A percentile compares a stretch with the other conserved stretches of the same genome.
phyloP scores from a whole-genome alignment of 2,888 invertebrate species.

The Caenorhabditis wallacei region DNA sequence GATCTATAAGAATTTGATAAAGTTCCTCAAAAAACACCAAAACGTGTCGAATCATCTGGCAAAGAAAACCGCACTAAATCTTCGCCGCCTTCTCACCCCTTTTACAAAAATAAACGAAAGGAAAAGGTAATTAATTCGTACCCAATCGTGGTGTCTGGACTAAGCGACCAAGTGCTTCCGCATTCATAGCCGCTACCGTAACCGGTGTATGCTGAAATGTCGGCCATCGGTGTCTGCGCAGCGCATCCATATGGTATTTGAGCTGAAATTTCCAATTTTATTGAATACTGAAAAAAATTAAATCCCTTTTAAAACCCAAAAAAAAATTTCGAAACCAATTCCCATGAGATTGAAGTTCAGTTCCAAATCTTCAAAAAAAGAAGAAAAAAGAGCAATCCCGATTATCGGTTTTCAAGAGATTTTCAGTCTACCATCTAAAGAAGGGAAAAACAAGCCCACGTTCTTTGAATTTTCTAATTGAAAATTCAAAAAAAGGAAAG shows the following conservation, averaged over 20 bases:
- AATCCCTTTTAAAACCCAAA: no score
- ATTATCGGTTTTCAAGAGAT: no score
- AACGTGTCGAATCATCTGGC: conserved; percentile 16
- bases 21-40: conserved; percentile 13
- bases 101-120: conserved; percentile 19
- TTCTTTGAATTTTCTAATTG: no score
- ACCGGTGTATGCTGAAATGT: conserved; percentile 71
- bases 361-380: no score
- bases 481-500: no score
- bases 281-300: no score
- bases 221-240: conserved; percentile 68
- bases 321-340: no score
- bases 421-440: no score
- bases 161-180: conserved; percentile 73
- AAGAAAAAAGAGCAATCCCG: no score
- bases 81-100: conserved; percentile 18
- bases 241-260: conserved; percentile 68
- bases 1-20: conserved; percentile 37
- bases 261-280: conserved; percentile 20
- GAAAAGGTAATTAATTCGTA: conserved; percentile 47
- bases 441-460: no score
- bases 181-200: conserved; percentile 78
- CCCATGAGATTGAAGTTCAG: no score
- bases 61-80: conserved; percentile 18
- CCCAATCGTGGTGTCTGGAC: conserved; percentile 71